These are phyloP conservation scores for Coendou prehensilis DNA, from an alignment of 2,797 vertebrate genomes.

Conservation along the genomic window DNA sequence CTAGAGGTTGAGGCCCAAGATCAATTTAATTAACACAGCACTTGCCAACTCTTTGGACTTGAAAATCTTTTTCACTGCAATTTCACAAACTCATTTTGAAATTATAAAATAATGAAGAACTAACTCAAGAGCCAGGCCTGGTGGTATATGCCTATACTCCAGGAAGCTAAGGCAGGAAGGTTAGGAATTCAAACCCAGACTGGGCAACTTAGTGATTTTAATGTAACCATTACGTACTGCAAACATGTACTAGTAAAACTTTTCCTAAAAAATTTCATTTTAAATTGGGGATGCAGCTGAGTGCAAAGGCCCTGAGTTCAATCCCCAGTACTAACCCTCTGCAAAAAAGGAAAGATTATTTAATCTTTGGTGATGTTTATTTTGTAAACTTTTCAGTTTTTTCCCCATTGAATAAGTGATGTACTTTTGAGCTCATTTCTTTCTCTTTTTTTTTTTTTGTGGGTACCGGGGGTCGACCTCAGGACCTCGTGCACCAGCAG, in stretches of 20 bases:
- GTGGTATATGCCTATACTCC: neutral
- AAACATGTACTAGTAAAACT: neutral
- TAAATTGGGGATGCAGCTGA: neutral
- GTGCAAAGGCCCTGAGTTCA: neutral
- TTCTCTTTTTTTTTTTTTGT: too few relatives aligned
- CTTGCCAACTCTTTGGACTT: neutral
- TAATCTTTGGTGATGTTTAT: slow-evolving; percentile 3
- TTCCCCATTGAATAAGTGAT: neutral
- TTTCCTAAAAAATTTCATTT: neutral
- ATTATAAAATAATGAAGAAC: neutral
- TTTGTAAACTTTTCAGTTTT: neutral
- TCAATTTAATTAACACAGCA: neutral
- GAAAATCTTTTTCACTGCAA: neutral
- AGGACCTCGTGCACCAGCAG: too few relatives aligned
- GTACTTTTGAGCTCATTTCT: neutral
- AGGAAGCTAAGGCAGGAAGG: neutral
- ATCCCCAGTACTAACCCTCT: neutral
- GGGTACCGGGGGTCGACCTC: too few relatives aligned
- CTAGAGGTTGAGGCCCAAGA: neutral
- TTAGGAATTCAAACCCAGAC: neutral
- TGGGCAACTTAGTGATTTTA: neutral
- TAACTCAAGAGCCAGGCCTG: neutral
- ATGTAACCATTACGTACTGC: neutral
- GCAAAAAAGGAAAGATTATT: neutral
- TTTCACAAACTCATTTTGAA: neutral